Percentiles rank a stretch among this genome's conserved stretches.
Evolutionary conservation across 2,888 invertebrate species (phyloP).

Genomic region (Acanthococcus lagerstroemiae): DNA sequence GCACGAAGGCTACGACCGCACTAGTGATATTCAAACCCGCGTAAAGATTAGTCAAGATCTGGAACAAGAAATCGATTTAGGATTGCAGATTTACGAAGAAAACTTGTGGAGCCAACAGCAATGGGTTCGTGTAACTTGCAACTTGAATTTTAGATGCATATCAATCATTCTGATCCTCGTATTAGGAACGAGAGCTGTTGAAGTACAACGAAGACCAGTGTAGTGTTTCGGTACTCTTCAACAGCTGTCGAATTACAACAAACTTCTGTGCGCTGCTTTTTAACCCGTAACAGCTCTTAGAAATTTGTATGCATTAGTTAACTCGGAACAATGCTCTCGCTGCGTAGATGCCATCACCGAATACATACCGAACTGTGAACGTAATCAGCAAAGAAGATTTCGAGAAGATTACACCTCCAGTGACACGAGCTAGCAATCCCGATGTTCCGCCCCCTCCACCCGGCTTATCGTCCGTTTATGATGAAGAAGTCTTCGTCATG

Average conservation of each 20-base stretch:
- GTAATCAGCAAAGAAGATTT: conserved; percentile 81
- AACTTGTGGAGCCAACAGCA: conserved; percentile 71
- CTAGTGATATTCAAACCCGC: conserved; percentile 78
- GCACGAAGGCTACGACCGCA: conserved; percentile 82
- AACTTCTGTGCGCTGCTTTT: no score
- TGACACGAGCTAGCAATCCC: conserved; percentile 55
- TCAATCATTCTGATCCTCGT: no score
- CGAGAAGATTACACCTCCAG: conserved; percentile 61
- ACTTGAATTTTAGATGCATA: no score
- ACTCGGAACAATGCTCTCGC: no score
- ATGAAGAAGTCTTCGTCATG: conserved; percentile 20
- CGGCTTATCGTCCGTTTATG: conserved; percentile 38
- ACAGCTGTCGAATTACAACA: no score
- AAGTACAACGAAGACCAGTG: no score
- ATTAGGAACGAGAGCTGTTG: no score
- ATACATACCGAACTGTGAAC: conserved; percentile 60
- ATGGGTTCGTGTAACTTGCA: conserved; percentile 41
- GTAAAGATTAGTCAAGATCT: conserved; percentile 92
- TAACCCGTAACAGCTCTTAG: no score
- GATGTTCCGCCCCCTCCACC: conserved; percentile 75
- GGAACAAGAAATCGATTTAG: conserved; percentile 91
- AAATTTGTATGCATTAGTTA: no score
- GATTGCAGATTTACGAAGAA: conserved; percentile 91
- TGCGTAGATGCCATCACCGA: conserved; percentile 18
- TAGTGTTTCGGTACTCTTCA: no score